Evolutionary conservation across 2,888 invertebrate genomes (phyloP).

Genomic region (Synergus itoensis): DNA sequence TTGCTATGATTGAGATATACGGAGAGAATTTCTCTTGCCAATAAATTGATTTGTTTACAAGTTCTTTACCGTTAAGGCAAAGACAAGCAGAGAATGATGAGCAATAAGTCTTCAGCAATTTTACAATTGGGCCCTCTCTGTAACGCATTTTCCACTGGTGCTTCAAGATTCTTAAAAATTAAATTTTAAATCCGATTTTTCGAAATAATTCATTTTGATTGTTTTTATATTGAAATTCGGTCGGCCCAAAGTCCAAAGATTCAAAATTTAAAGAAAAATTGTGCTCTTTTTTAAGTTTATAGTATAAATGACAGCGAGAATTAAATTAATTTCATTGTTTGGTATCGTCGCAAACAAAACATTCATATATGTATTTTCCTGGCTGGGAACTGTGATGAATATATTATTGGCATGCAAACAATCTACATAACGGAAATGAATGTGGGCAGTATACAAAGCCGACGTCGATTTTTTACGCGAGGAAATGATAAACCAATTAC

Average conservation of each 20-base stretch:
- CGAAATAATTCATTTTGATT: not conserved
- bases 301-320: not conserved
- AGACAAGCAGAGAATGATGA: not conserved
- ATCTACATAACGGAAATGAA: not conserved
- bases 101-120: not conserved
- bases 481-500: not conserved
- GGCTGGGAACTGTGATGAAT: not conserved
- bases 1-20: not conserved
- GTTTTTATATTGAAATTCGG: no score
- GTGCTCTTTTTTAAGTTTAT: no score
- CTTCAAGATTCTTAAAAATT: not conserved
- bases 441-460: not conserved
- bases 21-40: not conserved
- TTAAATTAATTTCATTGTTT: not conserved
- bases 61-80: not conserved
- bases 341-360: not conserved
- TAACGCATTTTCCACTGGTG: not conserved
- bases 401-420: constrained; percentile 4
- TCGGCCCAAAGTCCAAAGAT: no score
- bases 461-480: not conserved
- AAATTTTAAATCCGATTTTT: not conserved
- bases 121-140: not conserved
- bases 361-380: not conserved
- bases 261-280: no score
- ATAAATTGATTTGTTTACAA: constrained; percentile 7